Conservation (phyloP, 2,797 vertebrate species). For the Phalloptychus januarius region DNA sequence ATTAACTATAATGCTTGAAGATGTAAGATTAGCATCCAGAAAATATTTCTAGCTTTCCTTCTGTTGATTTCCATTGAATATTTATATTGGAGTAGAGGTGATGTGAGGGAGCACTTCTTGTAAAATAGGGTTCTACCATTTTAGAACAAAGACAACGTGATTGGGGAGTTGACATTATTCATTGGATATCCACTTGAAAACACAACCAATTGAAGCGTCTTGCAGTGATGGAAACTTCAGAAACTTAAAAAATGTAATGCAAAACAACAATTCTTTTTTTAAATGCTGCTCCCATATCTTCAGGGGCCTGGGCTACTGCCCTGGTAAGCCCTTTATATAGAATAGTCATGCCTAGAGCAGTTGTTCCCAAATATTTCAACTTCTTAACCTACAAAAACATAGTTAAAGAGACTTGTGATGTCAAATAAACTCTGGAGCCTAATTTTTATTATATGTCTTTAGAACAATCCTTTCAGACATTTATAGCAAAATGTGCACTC, state of each 20-base stretch:
- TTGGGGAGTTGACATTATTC: neutral
- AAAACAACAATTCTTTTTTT: neutral
- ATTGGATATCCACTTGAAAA: neutral
- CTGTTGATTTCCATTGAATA: neutral
- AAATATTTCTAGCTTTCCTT: neutral
- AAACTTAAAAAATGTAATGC: neutral
- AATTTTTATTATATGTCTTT: neutral
- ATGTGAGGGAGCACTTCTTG: neutral
- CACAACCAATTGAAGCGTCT: neutral
- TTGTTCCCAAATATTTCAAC: neutral
- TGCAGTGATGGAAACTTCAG: neutral
- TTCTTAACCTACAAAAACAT: neutral
- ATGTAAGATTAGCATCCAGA: neutral
- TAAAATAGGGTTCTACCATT: neutral
- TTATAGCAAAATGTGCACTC: neutral
- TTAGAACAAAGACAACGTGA: neutral
- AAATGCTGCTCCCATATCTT: neutral
- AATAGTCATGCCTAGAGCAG: neutral
- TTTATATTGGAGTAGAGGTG: neutral
- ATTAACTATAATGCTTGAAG: neutral
- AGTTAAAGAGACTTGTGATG: neutral
- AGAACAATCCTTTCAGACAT: neutral
- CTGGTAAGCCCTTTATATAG: neutral
- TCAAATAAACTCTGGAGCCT: neutral
- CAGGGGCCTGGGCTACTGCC: neutral